These are phyloP conservation scores for Siderastrea radians DNA, from an alignment of 92 coral and sea anemone species.

Conservation along the genomic window DNA sequence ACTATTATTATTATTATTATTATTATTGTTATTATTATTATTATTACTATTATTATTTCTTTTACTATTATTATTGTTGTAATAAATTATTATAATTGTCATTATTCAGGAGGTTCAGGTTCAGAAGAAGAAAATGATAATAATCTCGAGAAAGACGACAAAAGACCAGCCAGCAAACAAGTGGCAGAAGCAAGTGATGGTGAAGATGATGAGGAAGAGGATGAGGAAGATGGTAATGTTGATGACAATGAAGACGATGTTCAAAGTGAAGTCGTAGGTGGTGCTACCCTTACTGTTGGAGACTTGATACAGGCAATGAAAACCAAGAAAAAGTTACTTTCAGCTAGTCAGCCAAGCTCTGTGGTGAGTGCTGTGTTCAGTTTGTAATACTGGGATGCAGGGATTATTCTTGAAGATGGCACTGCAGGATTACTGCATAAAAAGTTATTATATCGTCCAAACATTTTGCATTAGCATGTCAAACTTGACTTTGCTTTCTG, in stretches of 20 bases:
- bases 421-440: too few relatives aligned
- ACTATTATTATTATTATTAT: too few relatives aligned
- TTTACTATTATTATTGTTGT: neutral
- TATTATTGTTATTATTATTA: neutral
- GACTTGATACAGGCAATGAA: constrained; percentile 88
- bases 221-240: constrained; percentile 49
- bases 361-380: neutral
- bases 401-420: too few relatives aligned
- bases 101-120: constrained; percentile 76
- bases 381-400: neutral
- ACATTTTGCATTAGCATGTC: too few relatives aligned
- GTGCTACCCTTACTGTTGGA: constrained; percentile 81
- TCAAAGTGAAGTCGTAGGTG: constrained; percentile 59
- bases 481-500: too few relatives aligned
- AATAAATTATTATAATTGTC: too few relatives aligned
- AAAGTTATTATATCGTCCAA: too few relatives aligned
- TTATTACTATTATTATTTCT: neutral
- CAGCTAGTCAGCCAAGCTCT: constrained; percentile 45
- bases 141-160: constrained; percentile 4
- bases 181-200: constrained; percentile 32
- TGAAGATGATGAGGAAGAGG: constrained; percentile 40
- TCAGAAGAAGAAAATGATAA: constrained; percentile 81
- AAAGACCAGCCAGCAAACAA: neutral
- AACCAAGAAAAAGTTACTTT: constrained; percentile 38
- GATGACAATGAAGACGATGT: constrained; percentile 57